Base-by-base conservation (phyloP, 2,113 vertebrate species). In the Lichenostomus cassidix region DNA sequence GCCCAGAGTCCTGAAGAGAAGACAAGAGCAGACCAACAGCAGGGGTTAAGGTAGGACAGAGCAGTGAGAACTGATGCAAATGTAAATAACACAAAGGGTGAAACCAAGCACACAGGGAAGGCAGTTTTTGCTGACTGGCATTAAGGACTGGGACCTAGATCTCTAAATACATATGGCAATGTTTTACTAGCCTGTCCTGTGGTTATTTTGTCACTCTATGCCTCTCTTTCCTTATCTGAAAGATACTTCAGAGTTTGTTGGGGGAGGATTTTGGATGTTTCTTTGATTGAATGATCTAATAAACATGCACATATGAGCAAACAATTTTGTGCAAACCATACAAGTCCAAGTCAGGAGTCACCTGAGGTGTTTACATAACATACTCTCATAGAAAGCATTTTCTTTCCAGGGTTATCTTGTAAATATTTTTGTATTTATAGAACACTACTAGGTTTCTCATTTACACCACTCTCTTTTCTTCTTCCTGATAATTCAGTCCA, bases 41-140 rank as follows among this genome's bases (percentile, higher is more conserved):
- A 97, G 52, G 94, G 47, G 15, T 88, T 89, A 67, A 96, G 96
- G 98, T 98, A 97, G 95, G 96, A 29, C 33, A 73, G 22, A 68
- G 47, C 56, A 71, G 5, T 35, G 7, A 42, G n/a, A 41, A n/a
- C 46, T 41, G 21, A 31, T 77, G 33, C 53, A 68, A 23, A 35
- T 49, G 53, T 21, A 21, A n/a, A 19, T 78, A 63, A 50, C 46
- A 19, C 17, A 12, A 16, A 58, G 69, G 29, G 28, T 39, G 49
- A 16, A 68, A 31, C 33, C 31, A 60, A 82, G 41, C 44, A 18
- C 25, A 10, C 10, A 28, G 15, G 27, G 31, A 69, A 78, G 41
- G 55, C 24, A 22, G 2, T 11, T 28, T 56, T 78, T 56, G 31
- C 19, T 69, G 39, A 15, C 39, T 60, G 16, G 22, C 37, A 8